These are phyloP conservation scores for Epizoanthus rinbou DNA, from an alignment of 92 coral and sea anemone genomes.

Conservation along the genomic window DNA sequence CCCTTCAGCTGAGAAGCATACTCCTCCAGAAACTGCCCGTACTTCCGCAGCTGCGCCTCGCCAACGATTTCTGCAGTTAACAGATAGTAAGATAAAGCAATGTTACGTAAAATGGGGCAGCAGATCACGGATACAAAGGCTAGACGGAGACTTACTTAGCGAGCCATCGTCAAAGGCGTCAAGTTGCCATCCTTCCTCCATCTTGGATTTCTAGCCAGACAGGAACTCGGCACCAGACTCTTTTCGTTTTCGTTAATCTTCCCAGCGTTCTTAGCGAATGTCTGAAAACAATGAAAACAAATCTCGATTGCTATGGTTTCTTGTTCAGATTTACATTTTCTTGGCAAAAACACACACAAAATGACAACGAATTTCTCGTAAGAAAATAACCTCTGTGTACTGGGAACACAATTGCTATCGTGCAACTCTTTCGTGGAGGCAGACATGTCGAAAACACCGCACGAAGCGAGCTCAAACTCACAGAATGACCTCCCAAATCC, in stretches of 20 bases:
- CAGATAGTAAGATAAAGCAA: not conserved
- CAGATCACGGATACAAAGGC: too few species aligned
- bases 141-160: conserved; percentile 71
- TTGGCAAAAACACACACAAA: not conserved
- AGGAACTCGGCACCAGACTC: conserved; percentile 29
- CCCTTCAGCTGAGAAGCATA: conserved; percentile 90
- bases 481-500: not conserved
- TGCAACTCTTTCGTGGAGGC: not conserved
- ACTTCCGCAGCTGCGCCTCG: conserved; percentile 90
- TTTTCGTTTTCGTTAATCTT: not conserved
- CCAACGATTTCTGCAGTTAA: conserved; percentile 82
- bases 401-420: not conserved
- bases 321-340: not conserved
- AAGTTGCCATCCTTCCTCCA: conserved; percentile 94
- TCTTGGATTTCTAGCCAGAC: conserved; percentile 59
- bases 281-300: conserved; percentile 2
- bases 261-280: not conserved
- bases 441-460: conserved; percentile 42
- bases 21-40: conserved; percentile 94
- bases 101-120: not conserved
- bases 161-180: conserved; percentile 99
- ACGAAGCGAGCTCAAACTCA: conserved; percentile 29
- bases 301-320: conserved; percentile 35
- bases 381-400: not conserved
- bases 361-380: not conserved